A percentile compares a stretch with the other conserved stretches of the same genome.
Evolutionary conservation across 2,888 invertebrate genomes (phyloP).

Genomic region (Lithophane ornitopus): DNA sequence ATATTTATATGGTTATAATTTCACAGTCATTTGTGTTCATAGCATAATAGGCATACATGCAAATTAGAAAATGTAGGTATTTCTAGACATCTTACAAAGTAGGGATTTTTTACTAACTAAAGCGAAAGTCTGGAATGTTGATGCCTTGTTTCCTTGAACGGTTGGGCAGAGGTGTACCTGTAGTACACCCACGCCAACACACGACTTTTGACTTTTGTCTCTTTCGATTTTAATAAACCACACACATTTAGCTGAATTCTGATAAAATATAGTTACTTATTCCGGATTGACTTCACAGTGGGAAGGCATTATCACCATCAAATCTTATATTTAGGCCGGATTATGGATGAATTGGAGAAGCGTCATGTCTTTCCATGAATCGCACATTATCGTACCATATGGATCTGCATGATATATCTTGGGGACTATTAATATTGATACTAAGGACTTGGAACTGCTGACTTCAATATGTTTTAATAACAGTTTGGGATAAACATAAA

Average conservation of each 20-base stretch:
- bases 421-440: slow-evolving; percentile 13
- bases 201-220: too few species aligned
- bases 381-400: not conserved
- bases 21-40: slow-evolving; percentile 22
- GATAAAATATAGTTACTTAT: not conserved
- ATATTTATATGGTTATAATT: slow-evolving; percentile 28
- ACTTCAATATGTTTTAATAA: slow-evolving; percentile 6
- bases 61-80: slow-evolving; percentile 28
- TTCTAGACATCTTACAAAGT: slow-evolving; percentile 5
- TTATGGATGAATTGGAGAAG: not conserved
- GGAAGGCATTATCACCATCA: not conserved
- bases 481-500: slow-evolving; percentile 4
- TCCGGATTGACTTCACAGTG: not conserved
- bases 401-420: slow-evolving; percentile 28
- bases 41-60: slow-evolving; percentile 20
- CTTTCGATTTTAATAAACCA: slow-evolving; percentile 1
- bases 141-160: not conserved
- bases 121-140: not conserved
- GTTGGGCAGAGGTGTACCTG: too few species aligned
- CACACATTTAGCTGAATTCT: not conserved
- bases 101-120: not conserved
- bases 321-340: not conserved
- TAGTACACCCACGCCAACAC: too few species aligned
- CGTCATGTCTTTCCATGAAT: slow-evolving; percentile 1
- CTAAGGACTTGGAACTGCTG: not conserved